Percentiles rank a stretch among this genome's conserved stretches.
Conservation (phyloP, 2,113 vertebrate genomes). For the Pollachius pollachius region DNA sequence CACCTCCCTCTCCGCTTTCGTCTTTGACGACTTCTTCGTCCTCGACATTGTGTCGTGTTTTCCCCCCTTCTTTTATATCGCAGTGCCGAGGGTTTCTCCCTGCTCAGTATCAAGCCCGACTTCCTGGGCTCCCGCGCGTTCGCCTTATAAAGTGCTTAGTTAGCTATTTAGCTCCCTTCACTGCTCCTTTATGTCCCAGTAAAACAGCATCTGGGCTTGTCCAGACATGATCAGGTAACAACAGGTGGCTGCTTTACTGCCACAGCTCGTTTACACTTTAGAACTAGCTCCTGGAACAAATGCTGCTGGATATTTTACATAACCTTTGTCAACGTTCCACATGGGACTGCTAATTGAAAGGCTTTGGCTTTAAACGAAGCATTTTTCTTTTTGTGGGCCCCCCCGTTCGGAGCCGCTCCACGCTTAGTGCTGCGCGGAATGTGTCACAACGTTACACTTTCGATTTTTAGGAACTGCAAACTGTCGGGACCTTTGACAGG, state of each 20-base stretch:
- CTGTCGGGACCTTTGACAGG: no score
- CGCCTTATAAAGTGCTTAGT: slow-evolving; percentile 67
- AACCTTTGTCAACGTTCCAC: slow-evolving; percentile 44
- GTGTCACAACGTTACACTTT: no score
- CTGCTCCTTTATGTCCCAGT: slow-evolving; percentile 68
- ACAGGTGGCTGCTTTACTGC: slow-evolving; percentile 74
- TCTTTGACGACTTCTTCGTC: no score
- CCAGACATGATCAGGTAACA: slow-evolving; percentile 73
- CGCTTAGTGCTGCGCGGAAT: no score
- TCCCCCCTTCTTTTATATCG: not conserved
- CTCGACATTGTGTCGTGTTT: not conserved
- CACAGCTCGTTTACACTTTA: slow-evolving; percentile 63
- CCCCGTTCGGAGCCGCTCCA: not conserved
- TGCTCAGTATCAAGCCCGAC: slow-evolving; percentile 40
- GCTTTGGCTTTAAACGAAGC: slow-evolving; percentile 13
- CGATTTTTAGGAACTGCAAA: no score
- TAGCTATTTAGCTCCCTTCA: slow-evolving; percentile 66
- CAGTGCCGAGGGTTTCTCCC: slow-evolving; percentile 19
- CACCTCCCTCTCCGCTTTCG: no score
- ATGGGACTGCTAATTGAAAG: slow-evolving; percentile 52
- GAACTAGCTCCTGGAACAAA: slow-evolving; percentile 66
- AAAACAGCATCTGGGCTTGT: slow-evolving; percentile 75
- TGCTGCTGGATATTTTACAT: slow-evolving; percentile 46
- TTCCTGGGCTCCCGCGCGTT: slow-evolving; percentile 48
- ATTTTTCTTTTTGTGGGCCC: not conserved